Percentiles rank a stretch among this genome's conserved stretches.
Evolutionary conservation across 2,797 vertebrate genomes (phyloP).

Genomic region (Sebastes aleutianus): DNA sequence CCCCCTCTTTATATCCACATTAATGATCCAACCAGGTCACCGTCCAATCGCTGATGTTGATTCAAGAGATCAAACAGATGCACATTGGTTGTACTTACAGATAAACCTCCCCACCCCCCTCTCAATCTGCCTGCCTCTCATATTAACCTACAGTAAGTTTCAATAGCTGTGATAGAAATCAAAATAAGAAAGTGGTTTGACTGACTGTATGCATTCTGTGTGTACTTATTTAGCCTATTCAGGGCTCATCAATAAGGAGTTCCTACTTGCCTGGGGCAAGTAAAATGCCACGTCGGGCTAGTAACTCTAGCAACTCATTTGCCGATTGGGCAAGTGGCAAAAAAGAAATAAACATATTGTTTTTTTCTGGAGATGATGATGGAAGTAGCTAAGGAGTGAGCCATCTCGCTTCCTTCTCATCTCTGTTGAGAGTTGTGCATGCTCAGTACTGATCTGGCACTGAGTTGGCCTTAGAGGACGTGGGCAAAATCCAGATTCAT

Average conservation of each 20-base stretch:
- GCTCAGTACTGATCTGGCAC: neutral
- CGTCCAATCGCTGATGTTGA: conserved; percentile 21
- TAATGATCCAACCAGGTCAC: conserved; percentile 8
- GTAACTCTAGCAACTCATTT: neutral
- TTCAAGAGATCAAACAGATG: conserved; percentile 46
- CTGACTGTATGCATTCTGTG: neutral
- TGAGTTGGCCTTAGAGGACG: no score
- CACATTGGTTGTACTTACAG: neutral
- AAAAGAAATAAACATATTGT: neutral
- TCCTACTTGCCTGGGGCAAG: no score
- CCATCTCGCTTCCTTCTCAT: neutral
- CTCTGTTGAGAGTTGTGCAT: neutral
- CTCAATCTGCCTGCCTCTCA: neutral
- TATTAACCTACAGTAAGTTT: neutral
- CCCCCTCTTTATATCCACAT: neutral
- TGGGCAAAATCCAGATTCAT: no score
- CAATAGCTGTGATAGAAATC: neutral
- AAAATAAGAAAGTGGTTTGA: neutral
- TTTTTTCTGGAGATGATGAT: neutral
- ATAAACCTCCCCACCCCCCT: neutral
- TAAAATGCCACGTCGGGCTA: fast-evolving
- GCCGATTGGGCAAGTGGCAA: no score
- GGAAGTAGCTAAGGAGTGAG: neutral
- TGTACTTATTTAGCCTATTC: neutral
- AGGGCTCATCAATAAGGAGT: no score